Conservation (phyloP, 2,113 vertebrate species). For the Forbesichthys papilliferus region DNA sequence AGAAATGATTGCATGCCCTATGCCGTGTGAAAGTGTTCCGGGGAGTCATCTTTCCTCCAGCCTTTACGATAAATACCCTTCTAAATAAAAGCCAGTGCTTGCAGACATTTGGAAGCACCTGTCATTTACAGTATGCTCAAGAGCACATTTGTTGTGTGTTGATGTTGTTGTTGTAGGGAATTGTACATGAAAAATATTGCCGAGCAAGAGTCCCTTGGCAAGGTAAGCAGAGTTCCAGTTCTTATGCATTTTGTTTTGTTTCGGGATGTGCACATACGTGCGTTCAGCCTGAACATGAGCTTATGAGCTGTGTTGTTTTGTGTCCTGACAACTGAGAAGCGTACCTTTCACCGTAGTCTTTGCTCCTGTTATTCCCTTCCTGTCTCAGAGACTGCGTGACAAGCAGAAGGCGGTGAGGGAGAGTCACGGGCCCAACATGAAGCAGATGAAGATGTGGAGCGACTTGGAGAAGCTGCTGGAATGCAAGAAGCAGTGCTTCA, state of each 20-base stretch:
- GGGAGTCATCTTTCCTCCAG: too few relatives aligned
- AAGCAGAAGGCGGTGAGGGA: constrained; percentile 90
- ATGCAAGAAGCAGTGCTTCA: constrained; percentile 91
- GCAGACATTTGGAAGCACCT: not conserved
- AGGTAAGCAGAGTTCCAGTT: constrained; percentile 81
- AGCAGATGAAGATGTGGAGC: constrained; percentile 95
- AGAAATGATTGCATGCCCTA: too few relatives aligned
- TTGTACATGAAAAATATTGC: constrained; percentile 90
- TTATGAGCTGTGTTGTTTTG: not conserved
- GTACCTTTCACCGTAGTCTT: too few relatives aligned
- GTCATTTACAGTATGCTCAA: not conserved
- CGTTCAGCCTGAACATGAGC: not conserved
- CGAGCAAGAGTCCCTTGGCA: constrained; percentile 95
- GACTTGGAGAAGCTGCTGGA: constrained; percentile 90
- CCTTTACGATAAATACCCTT: too few relatives aligned
- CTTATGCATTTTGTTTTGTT: constrained; percentile 5
- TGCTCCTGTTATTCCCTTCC: not conserved
- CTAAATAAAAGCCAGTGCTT: not conserved
- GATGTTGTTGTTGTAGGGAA: constrained; percentile 77
- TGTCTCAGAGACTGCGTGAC: constrained; percentile 87
- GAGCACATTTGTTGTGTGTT: constrained; percentile 24
- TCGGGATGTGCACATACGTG: not conserved
- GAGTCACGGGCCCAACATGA: constrained; percentile 89
- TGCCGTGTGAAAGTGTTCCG: too few relatives aligned
- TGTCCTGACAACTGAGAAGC: too few relatives aligned